Conservation (phyloP, 2,113 vertebrate genomes). For the Burhinus bistriatus region DNA sequence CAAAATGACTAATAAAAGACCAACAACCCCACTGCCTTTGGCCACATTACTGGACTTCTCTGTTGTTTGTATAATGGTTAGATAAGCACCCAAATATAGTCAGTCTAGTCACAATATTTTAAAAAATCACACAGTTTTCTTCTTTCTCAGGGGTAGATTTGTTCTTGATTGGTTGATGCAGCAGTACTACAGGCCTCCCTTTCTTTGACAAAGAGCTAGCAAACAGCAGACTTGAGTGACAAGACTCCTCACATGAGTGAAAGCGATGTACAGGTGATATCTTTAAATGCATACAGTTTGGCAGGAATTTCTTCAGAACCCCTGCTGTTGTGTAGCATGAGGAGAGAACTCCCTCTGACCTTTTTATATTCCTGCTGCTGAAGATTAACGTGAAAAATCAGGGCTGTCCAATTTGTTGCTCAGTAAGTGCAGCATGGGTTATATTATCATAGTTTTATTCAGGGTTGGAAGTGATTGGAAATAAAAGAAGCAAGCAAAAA, state of each 20-base stretch:
- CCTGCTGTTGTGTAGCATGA: background rate
- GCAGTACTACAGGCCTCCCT: background rate
- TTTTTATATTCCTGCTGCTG: background rate
- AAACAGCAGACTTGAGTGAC: background rate
- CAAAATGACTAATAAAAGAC: background rate
- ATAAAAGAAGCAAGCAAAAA: background rate
- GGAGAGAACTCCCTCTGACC: background rate
- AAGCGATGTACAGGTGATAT: background rate
- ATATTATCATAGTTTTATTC: background rate
- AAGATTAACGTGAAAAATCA: background rate
- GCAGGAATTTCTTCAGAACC: background rate
- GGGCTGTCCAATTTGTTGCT: background rate
- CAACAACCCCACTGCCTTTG: background rate
- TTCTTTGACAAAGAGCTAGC: background rate
- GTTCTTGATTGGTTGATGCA: background rate
- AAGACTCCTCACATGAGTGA: background rate
- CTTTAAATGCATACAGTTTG: background rate
- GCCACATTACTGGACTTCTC: background rate
- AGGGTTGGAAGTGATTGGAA: background rate
- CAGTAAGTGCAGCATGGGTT: background rate
- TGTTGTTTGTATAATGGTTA: background rate
- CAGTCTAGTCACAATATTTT: background rate
- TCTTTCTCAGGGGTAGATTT: background rate
- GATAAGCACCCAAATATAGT: background rate
- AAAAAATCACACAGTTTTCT: background rate